Evolutionary conservation across 2,888 invertebrate genomes (phyloP), one percentile per base, ranked within the genome.

Genomic region (Horisme vitalbata): DNA sequence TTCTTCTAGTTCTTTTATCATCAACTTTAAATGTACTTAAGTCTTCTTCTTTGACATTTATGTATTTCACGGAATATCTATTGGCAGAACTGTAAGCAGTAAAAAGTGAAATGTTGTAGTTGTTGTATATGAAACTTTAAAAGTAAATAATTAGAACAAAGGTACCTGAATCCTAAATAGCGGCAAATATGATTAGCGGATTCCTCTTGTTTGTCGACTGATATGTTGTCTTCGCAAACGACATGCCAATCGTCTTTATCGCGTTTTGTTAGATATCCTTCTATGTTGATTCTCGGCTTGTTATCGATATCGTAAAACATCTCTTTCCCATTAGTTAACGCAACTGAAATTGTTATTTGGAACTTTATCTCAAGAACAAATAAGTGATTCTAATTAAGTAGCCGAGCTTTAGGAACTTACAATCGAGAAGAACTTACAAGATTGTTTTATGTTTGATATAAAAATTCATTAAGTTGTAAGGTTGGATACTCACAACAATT

Each of bases 401-500:
- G n/a, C n/a, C n/a, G n/a, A n/a, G n/a, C n/a, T n/a, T n/a, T n/a
- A n/a, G n/a, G n/a, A n/a, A n/a, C n/a, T n/a, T n/a, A n/a, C n/a
- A n/a, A n/a, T n/a, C n/a, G n/a, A n/a, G n/a, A n/a, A n/a, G n/a
- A n/a, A n/a, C n/a, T n/a, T n/a, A n/a, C n/a, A n/a, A n/a, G n/a
- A n/a, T n/a, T n/a, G n/a, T n/a, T n/a, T n/a, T n/a, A n/a, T n/a
- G n/a, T n/a, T n/a, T n/a, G n/a, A n/a, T n/a, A n/a, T n/a, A n/a
- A n/a, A n/a, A n/a, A n/a, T n/a, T n/a, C n/a, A n/a, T n/a, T n/a
- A n/a, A n/a, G n/a, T n/a, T n/a, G n/a, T n/a, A n/a, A n/a, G n/a
- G n/a, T n/a, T n/a, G 4, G 14, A 35, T 48, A 79, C 94, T 92
- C 79, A 95, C 95, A 92, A 71, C 96, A 96, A 71, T 95, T 93